Conservation (phyloP, 2,113 vertebrate species). For the Sorex araneus region DNA sequence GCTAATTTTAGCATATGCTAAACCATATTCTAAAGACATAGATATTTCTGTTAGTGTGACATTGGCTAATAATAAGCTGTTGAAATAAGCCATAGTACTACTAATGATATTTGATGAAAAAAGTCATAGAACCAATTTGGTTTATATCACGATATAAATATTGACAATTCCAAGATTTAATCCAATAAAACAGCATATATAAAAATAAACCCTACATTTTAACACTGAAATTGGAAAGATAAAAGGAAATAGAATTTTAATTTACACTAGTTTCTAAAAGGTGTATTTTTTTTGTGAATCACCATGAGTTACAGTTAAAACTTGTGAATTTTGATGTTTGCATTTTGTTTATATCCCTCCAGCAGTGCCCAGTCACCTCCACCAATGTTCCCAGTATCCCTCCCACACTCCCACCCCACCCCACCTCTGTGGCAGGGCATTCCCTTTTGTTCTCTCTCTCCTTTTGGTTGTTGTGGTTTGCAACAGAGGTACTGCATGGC, state of each 20-base stretch:
- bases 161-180: background rate
- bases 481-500: too few relatives aligned
- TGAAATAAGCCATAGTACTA: conserved; percentile 7
- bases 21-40: conserved; percentile 42
- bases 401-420: too few relatives aligned
- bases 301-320: too few relatives aligned
- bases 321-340: too few relatives aligned
- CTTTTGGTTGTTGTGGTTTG: too few relatives aligned
- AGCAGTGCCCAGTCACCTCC: too few relatives aligned
- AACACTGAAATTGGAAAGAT: conserved; percentile 24
- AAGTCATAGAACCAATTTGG: background rate
- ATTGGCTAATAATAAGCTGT: background rate
- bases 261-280: background rate
- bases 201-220: background rate
- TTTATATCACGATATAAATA: background rate
- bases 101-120: conserved; percentile 14
- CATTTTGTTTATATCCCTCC: too few relatives aligned
- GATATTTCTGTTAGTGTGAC: background rate
- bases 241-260: conserved; percentile 29
- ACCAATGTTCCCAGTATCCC: too few relatives aligned
- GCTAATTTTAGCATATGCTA: conserved; percentile 10
- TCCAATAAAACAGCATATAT: background rate
- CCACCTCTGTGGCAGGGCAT: too few relatives aligned
- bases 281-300: background rate
- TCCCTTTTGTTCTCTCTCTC: too few relatives aligned